Evolutionary conservation across 2,113 vertebrate genomes (phyloP).

Genomic region (Baryphthengus martii): DNA sequence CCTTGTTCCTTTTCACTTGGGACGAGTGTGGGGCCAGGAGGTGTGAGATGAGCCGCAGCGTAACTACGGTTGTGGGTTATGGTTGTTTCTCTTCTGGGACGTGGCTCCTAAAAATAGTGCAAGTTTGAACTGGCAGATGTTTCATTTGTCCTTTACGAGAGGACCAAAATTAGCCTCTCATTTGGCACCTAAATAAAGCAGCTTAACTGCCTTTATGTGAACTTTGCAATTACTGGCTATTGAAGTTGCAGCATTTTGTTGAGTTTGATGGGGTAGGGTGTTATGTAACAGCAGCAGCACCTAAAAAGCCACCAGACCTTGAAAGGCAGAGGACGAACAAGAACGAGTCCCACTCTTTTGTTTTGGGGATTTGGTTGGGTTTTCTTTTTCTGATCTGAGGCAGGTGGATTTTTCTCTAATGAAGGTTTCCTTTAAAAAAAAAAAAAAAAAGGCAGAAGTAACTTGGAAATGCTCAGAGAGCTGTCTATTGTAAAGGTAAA

Average conservation of each 20-base stretch:
- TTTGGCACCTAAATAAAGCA: conserved; percentile 77
- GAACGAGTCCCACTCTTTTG: neutral
- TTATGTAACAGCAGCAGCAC: neutral
- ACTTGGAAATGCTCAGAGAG: conserved; percentile 13
- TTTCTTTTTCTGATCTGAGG: neutral
- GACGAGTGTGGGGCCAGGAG: neutral
- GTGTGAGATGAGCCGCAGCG: neutral
- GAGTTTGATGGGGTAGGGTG: neutral
- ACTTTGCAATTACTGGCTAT: conserved; percentile 64
- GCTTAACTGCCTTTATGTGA: conserved; percentile 54
- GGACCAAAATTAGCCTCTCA: conserved; percentile 76
- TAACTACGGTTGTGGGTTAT: neutral
- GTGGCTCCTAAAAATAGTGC: conserved; percentile 71
- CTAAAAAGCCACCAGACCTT: conserved; percentile 12
- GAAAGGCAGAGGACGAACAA: neutral
- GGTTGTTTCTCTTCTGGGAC: conserved; percentile 35
- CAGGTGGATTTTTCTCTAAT: neutral
- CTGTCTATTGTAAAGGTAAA: conserved; percentile 14
- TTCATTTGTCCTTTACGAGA: conserved; percentile 71
- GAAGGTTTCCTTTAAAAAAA: neutral
- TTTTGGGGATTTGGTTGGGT: neutral
- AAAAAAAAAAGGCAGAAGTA: neutral
- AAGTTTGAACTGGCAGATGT: conserved; percentile 75
- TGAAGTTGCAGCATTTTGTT: conserved; percentile 25
- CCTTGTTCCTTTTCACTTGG: too few species aligned